phyloP scores from a whole-genome alignment of 1,140 invertebrate genomes.

The Trichomalopsis sarcophagae region DNA sequence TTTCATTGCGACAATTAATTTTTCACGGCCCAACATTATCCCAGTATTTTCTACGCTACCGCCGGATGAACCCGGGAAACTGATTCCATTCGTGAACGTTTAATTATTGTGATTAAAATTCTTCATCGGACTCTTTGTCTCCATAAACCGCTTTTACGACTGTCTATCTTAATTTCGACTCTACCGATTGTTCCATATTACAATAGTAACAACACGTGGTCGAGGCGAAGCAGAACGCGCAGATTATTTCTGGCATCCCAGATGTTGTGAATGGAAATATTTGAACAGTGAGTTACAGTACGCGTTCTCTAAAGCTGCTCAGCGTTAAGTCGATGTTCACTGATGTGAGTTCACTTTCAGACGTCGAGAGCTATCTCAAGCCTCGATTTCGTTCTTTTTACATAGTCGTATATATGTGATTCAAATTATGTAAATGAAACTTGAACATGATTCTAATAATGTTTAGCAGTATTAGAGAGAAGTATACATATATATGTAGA shows the following conservation, averaged over 20 bases:
- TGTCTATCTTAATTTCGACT: not conserved
- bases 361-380: no score
- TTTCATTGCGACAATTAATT: slow-evolving; percentile 7
- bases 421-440: no score
- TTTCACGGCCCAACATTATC: not conserved
- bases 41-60: not conserved
- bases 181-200: not conserved
- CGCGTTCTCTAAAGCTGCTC: not conserved
- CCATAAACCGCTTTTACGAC: not conserved
- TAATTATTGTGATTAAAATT: slow-evolving; percentile 5
- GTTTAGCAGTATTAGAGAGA: no score
- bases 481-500: no score
- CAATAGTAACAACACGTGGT: not conserved
- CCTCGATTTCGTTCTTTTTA: no score
- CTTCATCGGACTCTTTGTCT: not conserved
- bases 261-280: slow-evolving; percentile 11
- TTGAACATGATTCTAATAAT: no score
- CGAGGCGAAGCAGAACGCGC: not conserved
- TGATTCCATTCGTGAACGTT: not conserved
- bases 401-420: no score
- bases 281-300: not conserved
- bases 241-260: not conserved
- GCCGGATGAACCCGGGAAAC: not conserved
- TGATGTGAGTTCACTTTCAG: no score
- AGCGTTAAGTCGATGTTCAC: not conserved